Base-by-base conservation (phyloP, 2,797 vertebrate genomes). In the Malurus leucopterus region DNA sequence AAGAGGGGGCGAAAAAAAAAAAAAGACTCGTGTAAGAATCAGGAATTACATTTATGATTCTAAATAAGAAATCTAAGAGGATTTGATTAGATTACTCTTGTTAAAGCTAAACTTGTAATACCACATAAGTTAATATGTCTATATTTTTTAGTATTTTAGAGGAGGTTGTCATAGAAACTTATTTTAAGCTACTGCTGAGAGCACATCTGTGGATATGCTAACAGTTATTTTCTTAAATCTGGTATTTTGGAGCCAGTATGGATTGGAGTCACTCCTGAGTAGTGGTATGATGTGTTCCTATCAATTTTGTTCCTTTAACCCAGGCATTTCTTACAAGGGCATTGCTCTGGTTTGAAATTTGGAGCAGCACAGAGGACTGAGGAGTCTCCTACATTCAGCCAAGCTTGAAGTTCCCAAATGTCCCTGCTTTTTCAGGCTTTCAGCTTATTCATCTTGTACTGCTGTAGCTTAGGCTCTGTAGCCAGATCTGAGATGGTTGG, bases 361-460 rank as follows among this genome's bases (percentile, higher is more conserved):
- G 44, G 30, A 78, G n/a, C 17, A 16, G 32, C 12, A 10, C 0
- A 7, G n/a, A 6, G 3, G 20, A 10, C 57, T 2, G 1, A 51
- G 46, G 38, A 24, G 15, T 49, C 49, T 69, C 71, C n/a, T 3
- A 1, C 62, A 29, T 58, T 65, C 32, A 72, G 24, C n/a, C 19
- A 50, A 32, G 8, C n/a, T 57, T 23, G 6, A 59, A 69, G 43
- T 46, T 90, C 16, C 29, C 36, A 32, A 49, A 26, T 43, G 15
- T 64, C 50, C 6, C 11, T 14, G 5, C 5, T 63, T 70, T 17
- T 69, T 12, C 18, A 36, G 59, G 24, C 34, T 79, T 72, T 19
- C 13, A 38, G 2, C 40, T 72, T 75, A 6, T 9, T 17, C 1
- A 1, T 81, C 46, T 65, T 65, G 59, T 86, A 44, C 32, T 84